Evolutionary conservation across 2,113 vertebrate genomes (phyloP), one percentile per base, ranked within the genome.

Genomic region (Urocynchramus pylzowi): DNA sequence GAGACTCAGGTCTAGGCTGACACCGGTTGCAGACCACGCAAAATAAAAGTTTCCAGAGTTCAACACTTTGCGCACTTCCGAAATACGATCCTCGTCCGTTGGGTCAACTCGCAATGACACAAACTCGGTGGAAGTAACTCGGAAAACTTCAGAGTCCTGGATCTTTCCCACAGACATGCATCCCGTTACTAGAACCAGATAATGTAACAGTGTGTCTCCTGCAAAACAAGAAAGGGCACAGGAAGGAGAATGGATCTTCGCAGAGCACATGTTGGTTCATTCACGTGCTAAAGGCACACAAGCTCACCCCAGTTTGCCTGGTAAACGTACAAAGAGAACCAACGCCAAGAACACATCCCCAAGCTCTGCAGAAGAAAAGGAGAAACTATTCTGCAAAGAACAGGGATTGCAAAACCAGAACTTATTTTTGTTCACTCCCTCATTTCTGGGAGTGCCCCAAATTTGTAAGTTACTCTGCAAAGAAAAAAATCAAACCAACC

Each of bases 31-130:
- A 68, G 99, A 99, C 99, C 99, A 99, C 0, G 99, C 99, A 63
- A 99, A 99, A 95, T 99, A 99, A 69, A 99, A 99, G 97, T 98
- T 99, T 33, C 99, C 99, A 0, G 99, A 99, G 97, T 99, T 99
- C 74, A 99, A 93, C 84, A 99, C 98, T 89, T 99, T 99, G 82
- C 99, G 98, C 86, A 99, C 99, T 96, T 99, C 99, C 1, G 99
- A 97, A 60, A 99, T 98, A 3, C 99, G 98, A 82, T 99, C 99
- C 94, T 99, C 99, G 13, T 99, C 99, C 4, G 97, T 89, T 7
- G 99, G 97, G 75, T 99, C 99, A 5, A 97, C 97, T 87, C 98
- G 98, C 63, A 99, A 87, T 0, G 99, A 99, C 78, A 99, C 98
- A 50, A 99, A 99, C 35, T 99, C 99, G 4, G 99, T 99, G 91